Evolutionary conservation across 2,113 vertebrate species (phyloP).

Genomic region (Opisthocomus hoazin): DNA sequence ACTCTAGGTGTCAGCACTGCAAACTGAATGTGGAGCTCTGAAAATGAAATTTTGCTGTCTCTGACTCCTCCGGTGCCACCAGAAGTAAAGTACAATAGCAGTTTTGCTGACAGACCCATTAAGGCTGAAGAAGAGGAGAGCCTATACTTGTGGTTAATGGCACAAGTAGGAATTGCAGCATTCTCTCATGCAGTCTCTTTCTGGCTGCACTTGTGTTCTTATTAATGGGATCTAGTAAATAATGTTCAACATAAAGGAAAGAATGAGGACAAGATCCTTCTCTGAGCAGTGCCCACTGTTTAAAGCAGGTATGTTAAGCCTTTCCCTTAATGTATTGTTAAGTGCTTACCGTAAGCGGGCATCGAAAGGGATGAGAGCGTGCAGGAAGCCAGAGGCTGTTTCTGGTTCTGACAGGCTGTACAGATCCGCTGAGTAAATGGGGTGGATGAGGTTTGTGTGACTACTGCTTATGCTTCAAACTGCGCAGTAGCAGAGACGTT

Average conservation of each 20-base stretch:
- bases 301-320: neutral
- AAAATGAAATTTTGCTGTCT: slow-evolving; percentile 28
- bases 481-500: neutral
- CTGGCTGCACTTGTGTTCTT: neutral
- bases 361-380: neutral
- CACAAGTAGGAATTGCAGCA: neutral
- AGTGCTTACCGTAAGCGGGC: neutral
- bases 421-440: neutral
- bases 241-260: neutral
- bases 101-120: neutral
- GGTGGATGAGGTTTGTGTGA: neutral
- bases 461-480: neutral
- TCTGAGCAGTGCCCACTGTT: neutral
- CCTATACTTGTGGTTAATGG: neutral
- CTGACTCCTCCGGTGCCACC: neutral
- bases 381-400: neutral
- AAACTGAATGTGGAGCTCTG: slow-evolving; percentile 28
- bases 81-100: neutral
- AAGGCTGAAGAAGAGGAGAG: neutral
- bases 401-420: neutral
- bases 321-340: neutral
- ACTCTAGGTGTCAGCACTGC: slow-evolving; percentile 64
- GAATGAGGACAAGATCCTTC: neutral
- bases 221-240: neutral
- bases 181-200: neutral